These are phyloP conservation scores for Gymnoscopelus braueri DNA, from an alignment of 2,797 vertebrate species.

Conservation along the genomic window DNA sequence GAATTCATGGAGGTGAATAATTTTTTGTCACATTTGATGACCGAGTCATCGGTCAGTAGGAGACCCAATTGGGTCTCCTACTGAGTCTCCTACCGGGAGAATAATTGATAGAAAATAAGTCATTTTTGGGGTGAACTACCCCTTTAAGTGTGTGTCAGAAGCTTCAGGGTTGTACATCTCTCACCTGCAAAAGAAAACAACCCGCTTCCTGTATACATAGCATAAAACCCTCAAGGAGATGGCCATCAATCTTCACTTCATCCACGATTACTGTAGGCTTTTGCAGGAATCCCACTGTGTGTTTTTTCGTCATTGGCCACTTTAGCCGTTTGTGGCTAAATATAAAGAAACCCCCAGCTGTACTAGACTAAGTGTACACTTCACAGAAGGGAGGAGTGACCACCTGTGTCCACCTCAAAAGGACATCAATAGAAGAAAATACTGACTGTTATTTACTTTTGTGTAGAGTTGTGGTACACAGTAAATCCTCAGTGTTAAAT, in stretches of 20 bases:
- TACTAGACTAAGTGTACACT: no score
- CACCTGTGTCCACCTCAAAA: constrained; percentile 48
- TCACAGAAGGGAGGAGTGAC: constrained; percentile 19
- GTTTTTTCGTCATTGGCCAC: constrained; percentile 55
- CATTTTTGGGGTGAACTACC: no score
- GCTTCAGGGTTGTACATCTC: constrained; percentile 55
- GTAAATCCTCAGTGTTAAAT: no score
- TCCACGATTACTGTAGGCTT: constrained; percentile 52
- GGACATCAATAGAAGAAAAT: constrained; percentile 39
- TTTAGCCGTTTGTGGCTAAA: constrained; percentile 26
- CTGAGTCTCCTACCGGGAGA: no score
- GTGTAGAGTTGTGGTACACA: constrained; percentile 18
- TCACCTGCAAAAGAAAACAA: constrained; percentile 55
- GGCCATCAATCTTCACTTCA: constrained; percentile 56
- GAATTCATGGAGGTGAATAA: no score
- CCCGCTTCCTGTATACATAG: constrained; percentile 58
- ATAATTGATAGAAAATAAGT: no score
- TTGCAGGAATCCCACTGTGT: constrained; percentile 61
- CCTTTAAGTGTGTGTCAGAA: constrained; percentile 55
- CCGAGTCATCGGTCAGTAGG: no score
- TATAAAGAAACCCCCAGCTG: no score
- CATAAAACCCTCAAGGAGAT: constrained; percentile 56
- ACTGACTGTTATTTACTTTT: constrained; percentile 32
- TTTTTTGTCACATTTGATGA: no score
- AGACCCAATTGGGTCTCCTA: no score